Evolutionary conservation across 2,888 invertebrate genomes (phyloP).

Genomic region (Strigamia maritima): DNA sequence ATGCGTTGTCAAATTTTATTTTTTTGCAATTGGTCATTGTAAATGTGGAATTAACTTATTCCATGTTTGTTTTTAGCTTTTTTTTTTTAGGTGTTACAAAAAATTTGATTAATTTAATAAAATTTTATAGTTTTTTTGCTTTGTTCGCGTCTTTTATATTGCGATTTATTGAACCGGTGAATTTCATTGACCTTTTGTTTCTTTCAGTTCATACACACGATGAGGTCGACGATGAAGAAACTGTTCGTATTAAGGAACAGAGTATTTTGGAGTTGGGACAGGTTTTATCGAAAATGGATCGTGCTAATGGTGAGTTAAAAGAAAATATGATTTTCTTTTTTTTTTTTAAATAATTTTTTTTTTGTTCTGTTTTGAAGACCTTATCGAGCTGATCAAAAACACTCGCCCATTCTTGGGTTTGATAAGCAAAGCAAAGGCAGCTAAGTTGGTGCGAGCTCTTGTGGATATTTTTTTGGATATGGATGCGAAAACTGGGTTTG

Average conservation of each 20-base stretch:
- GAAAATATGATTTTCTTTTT: background rate
- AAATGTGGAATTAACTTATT: no score
- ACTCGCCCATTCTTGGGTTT: slow-evolving; percentile 90
- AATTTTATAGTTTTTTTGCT: background rate
- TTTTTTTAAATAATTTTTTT: background rate
- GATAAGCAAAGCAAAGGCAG: slow-evolving; percentile 98
- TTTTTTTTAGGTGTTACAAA: no score
- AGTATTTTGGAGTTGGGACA: slow-evolving; percentile 89
- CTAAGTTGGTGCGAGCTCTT: slow-evolving; percentile 91
- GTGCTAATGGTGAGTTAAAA: slow-evolving; percentile 66
- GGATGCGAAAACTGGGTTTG: slow-evolving; percentile 93
- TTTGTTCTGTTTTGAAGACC: slow-evolving; percentile 48
- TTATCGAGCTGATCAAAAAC: slow-evolving; percentile 77
- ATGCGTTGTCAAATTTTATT: no score
- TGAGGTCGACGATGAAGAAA: slow-evolving; percentile 72
- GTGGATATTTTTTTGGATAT: slow-evolving; percentile 97
- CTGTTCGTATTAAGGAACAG: slow-evolving; percentile 86
- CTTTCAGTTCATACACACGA: background rate
- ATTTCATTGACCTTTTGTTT: background rate
- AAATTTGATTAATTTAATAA: no score
- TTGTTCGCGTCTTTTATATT: background rate
- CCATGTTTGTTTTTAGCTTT: background rate
- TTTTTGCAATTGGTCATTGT: no score
- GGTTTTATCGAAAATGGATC: slow-evolving; percentile 86
- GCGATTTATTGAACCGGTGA: background rate